phyloP scores from a whole-genome alignment of 2,797 vertebrate species.

The Rhinella marina region DNA sequence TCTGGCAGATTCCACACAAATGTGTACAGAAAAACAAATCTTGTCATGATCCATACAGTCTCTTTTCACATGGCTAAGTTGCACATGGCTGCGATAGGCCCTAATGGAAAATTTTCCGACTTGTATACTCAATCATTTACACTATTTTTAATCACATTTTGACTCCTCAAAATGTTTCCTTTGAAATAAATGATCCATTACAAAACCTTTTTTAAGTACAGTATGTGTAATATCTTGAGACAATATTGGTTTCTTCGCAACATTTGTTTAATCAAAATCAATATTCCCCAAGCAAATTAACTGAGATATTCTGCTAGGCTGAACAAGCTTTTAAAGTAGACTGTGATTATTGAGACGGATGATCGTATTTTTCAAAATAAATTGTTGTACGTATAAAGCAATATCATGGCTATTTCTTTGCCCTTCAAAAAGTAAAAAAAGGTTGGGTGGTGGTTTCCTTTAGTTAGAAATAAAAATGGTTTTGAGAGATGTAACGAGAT shows the following conservation, averaged over 20 bases:
- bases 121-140: not conserved
- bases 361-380: not conserved
- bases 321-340: not conserved
- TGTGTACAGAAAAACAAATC: not conserved
- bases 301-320: not conserved
- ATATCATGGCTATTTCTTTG: not conserved
- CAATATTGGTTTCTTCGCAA: not conserved
- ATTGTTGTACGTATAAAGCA: not conserved
- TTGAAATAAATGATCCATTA: not conserved
- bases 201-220: not conserved
- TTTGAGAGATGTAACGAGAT: not conserved
- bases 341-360: not conserved
- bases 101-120: not conserved
- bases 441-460: not conserved
- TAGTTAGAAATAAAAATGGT: too few species aligned
- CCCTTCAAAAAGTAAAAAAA: not conserved
- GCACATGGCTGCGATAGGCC: not conserved
- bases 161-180: not conserved
- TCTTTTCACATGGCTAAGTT: too few species aligned
- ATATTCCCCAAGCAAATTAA: conserved; percentile 21
- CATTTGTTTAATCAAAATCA: conserved; percentile 30
- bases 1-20: too few species aligned
- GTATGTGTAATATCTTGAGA: not conserved
- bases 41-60: not conserved
- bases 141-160: not conserved